Evolutionary conservation across 2,113 vertebrate species (phyloP), one percentile per base, ranked within the genome.

Genomic region (Ranitomeya imitator): DNA sequence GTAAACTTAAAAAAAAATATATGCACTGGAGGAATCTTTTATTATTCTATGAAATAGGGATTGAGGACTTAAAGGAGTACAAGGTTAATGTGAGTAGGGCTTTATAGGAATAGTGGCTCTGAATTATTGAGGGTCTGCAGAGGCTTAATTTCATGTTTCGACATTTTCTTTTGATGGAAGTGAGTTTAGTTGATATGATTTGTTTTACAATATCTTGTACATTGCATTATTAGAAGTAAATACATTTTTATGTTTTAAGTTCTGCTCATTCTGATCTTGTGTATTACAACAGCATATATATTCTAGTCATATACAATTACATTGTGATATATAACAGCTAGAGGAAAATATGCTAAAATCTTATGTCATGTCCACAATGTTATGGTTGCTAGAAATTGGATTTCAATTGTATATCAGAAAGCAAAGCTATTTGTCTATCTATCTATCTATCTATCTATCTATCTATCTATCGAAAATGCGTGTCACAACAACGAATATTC

Each of bases 391-490:
- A 4, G 18, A 21, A 21, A 21, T 63, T 21, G 18, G 7, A 63
- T 6, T 0, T 16, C 61, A 63, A 6, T 61, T 61, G 59, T 61
- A 15, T 61, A 61, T 61, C 15, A 15, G 59, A 63, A 63, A 63
- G 18, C 18, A 63, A 63, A 3, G 21, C 21, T n/a, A 10, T 65
- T 21, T 65, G 2, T 67, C 63, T 67, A 67, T 67, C 63, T 67
- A 67, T 67, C 63, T 67, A 67, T 67, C n/a, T n/a, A n/a, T n/a
- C n/a, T n/a, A n/a, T n/a, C n/a, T n/a, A 67, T 67, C 63, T 67
- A 67, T 67, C 63, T 67, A 67, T 67, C 63, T 67, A 23, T 67
- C 63, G 37, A 45, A 2, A 45, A 45, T 45, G 37, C 3, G 3
- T 45, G 2, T 45, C 5, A 3, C 1, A 3, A 45, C 3, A 45